Base-by-base conservation (phyloP, 2,113 vertebrate species). In the Datnioides undecimradiatus region DNA sequence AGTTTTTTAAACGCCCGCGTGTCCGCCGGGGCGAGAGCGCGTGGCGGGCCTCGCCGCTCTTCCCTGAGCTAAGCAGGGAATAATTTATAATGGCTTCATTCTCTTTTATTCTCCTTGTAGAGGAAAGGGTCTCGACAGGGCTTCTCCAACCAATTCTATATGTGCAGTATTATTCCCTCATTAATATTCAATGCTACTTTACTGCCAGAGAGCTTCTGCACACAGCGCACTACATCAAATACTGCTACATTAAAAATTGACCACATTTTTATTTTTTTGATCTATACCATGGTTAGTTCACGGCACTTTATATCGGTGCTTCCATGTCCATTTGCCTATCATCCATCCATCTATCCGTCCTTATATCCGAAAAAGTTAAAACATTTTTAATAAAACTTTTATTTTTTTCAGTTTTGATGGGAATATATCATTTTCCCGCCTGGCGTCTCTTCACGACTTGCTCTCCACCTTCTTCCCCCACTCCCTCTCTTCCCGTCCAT, bases 171-270 rank as follows among this genome's bases (percentile, higher is more conserved):
- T 90, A 88, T 90, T 84, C 88, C 57, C 76, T 73, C 69, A 88
- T 93, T 88, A 91, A 91, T 93, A 92, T 90, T 91, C 87, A 87
- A 84, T 73, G 85, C 63, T 67, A 19, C 89, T 84, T 91, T 86
- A 69, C 82, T 84, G 84, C 85, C 85, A 76, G 82, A 73, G 83
- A 90, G 69, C 77, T 77, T 84, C 83, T 60, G 43, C 87, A 78
- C 83, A 80, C 78, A 55, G 57, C 29, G 72, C 55, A 59, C 62
- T 73, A 82, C 91, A 89, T 87, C 88, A 88, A 76, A 88, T 73
- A 80, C 63, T 27, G 66, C 54, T 55, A 64, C 80, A 87, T 93
- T 83, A 91, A 89, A 89, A 65, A 88, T 90, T 90, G 70, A 91
- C 67, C 68, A 57, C 34, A 13, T 86, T 84, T 78, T 69, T 65